Base-by-base conservation (phyloP, 1,140 invertebrate species). In the Papilio aristodemus region DNA sequence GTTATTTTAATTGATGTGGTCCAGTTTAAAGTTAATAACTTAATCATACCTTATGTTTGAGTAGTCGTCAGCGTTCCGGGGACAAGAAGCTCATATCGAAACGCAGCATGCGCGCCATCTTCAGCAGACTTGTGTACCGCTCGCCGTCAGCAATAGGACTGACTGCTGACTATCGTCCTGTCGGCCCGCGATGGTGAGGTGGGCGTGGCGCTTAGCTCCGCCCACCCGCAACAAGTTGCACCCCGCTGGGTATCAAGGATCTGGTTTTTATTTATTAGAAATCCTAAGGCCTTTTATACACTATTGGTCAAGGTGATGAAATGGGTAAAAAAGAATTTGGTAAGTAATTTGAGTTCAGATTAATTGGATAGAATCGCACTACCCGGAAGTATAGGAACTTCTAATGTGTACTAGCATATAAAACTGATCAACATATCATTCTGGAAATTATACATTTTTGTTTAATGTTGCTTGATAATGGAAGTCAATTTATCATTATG, bases 1-100 rank as follows among this genome's bases (percentile, higher is more conserved):
- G n/a, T n/a, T n/a, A n/a, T n/a, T n/a, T n/a, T n/a, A n/a, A n/a
- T n/a, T n/a, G n/a, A n/a, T n/a, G n/a, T n/a, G n/a, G n/a, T n/a
- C n/a, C n/a, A n/a, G n/a, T n/a, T n/a, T n/a, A n/a, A n/a, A n/a
- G n/a, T n/a, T n/a, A n/a, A n/a, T n/a, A 11, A 11, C 43, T 17
- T 19, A 38, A 36, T 50, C 80, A 75, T 72, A 91, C 90, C 89
- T 92, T 91, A 74, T 75, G 84, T 78, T 84, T 87, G 46, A 92
- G 90, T 86, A 92, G 87, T 74, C 89, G 90, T 92, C 90, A 92
- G 90, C 90, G 90, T 80, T 92, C 90, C 75, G 90, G 90, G n/a
- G 89, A 90, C 11, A 92, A 85, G 72, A 91, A 80, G 68, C 84
- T 83, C 80, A 85, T 84, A 76, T 91, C 87, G 82, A 92, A 88